Evolutionary conservation across 2,797 vertebrate species (phyloP).

Genomic region (Petrocephalus sullivani): DNA sequence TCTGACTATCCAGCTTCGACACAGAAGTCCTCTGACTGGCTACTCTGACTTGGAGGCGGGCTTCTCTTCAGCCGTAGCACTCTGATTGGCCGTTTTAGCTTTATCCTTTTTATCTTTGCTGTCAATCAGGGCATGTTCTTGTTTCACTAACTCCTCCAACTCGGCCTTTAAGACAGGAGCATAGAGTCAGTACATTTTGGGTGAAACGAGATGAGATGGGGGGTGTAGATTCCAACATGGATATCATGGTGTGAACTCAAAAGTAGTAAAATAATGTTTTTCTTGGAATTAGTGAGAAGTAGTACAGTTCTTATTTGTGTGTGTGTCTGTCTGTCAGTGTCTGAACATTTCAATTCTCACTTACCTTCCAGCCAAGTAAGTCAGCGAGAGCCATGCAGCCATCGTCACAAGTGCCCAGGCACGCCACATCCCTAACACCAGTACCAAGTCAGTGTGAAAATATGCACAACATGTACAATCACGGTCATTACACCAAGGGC

Average conservation of each 20-base stretch:
- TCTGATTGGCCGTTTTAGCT: constrained; percentile 27
- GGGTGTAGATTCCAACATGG: background rate
- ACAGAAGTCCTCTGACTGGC: constrained; percentile 12
- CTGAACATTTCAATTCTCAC: background rate
- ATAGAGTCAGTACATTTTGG: background rate
- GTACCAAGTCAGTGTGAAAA: background rate
- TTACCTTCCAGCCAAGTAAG: constrained; percentile 85
- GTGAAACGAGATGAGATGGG: background rate
- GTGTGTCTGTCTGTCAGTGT: background rate
- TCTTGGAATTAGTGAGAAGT: background rate
- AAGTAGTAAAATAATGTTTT: background rate
- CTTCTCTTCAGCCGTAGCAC: constrained; percentile 37
- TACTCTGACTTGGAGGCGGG: constrained; percentile 47
- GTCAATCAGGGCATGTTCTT: constrained; percentile 73
- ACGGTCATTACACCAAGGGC: background rate
- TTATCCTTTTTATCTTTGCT: constrained; percentile 46
- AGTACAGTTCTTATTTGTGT: background rate
- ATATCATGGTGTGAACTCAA: background rate
- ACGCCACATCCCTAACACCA: constrained; percentile 74
- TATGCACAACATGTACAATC: background rate
- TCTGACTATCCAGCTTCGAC: background rate
- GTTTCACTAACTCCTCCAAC: constrained; percentile 73
- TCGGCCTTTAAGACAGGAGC: constrained; percentile 60
- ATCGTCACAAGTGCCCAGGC: constrained; percentile 79
- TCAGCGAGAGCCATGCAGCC: constrained; percentile 82